Evolutionary conservation across 1,140 invertebrate species (phyloP).

Genomic region (Aphaenogaster rudis): DNA sequence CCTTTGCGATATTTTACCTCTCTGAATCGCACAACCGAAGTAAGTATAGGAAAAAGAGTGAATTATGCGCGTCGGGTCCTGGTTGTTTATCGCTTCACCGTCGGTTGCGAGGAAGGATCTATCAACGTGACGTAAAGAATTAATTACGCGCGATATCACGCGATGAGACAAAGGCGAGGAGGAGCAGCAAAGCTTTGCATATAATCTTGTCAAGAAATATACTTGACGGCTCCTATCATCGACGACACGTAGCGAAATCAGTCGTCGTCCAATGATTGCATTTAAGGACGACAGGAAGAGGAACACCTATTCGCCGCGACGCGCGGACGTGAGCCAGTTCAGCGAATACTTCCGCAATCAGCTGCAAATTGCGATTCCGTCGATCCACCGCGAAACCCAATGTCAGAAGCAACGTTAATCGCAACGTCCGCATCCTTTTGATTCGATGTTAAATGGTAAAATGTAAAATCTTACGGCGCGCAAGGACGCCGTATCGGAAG

Average conservation of each 20-base stretch:
- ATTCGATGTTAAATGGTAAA: conserved; percentile 10
- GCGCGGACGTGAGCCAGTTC: conserved; percentile 42
- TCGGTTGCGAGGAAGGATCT: not conserved
- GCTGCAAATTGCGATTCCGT: conserved; percentile 17
- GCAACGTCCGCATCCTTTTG: not conserved
- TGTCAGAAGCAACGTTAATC: conserved; percentile 6
- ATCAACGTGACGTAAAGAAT: conserved; percentile 20
- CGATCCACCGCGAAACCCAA: not conserved
- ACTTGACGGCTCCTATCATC: not conserved
- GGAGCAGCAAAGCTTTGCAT: not conserved
- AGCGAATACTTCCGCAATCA: conserved; percentile 14
- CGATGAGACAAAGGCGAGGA: not conserved
- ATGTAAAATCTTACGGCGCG: conserved; percentile 30
- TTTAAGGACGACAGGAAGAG: not conserved
- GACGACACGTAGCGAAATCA: not conserved
- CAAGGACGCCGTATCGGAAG: conserved; percentile 41
- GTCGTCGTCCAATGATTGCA: not conserved
- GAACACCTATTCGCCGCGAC: not conserved
- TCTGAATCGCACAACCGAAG: not conserved
- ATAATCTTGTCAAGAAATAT: not conserved
- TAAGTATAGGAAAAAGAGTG: not conserved
- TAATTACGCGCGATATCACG: conserved; percentile 37
- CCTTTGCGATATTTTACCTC: not conserved
- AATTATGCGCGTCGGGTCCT: conserved; percentile 2
- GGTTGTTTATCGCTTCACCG: conserved; percentile 19